A percentile compares a stretch with the other conserved stretches of the same genome.
Evolutionary conservation across 1,140 invertebrate genomes (phyloP).

Genomic region (Drosophila lacertosa): DNA sequence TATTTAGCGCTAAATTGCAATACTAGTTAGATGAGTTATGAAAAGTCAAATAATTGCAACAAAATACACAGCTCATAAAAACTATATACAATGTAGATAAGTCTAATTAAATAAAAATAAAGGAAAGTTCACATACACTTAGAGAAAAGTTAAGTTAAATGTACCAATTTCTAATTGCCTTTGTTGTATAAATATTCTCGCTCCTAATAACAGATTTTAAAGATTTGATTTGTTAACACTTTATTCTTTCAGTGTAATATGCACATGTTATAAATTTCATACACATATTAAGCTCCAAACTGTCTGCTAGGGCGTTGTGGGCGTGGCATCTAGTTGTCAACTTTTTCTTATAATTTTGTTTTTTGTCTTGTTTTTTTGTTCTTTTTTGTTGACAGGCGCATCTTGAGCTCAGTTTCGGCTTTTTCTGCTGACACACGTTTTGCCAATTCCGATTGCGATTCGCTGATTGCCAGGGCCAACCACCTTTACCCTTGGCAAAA

Average conservation of each 20-base stretch:
- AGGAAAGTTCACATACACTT: too few species aligned
- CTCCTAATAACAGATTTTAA: too few species aligned
- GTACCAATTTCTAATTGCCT: too few species aligned
- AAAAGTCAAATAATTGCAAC: constrained; percentile 76
- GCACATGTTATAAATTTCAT: too few species aligned
- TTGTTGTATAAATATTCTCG: too few species aligned
- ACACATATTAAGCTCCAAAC: background rate
- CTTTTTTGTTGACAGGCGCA: constrained; percentile 21
- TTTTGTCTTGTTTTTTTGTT: background rate
- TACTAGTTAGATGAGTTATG: constrained; percentile 76
- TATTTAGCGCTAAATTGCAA: constrained; percentile 73
- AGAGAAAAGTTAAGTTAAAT: too few species aligned
- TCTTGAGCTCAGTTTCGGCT: constrained; percentile 11
- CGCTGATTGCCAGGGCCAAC: constrained; percentile 52
- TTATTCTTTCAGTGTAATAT: too few species aligned
- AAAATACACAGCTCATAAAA: constrained; percentile 24
- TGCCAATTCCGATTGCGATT: constrained; percentile 26
- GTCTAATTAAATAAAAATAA: too few species aligned
- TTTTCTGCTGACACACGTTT: constrained; percentile 67
- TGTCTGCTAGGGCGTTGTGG: background rate
- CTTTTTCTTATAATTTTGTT: background rate
- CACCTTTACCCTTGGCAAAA: background rate
- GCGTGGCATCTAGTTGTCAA: background rate
- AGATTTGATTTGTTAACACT: too few species aligned
- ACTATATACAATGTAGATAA: too few species aligned